Evolutionary conservation across 1,140 invertebrate species (phyloP).

Genomic region (Campoletis sonorensis): DNA sequence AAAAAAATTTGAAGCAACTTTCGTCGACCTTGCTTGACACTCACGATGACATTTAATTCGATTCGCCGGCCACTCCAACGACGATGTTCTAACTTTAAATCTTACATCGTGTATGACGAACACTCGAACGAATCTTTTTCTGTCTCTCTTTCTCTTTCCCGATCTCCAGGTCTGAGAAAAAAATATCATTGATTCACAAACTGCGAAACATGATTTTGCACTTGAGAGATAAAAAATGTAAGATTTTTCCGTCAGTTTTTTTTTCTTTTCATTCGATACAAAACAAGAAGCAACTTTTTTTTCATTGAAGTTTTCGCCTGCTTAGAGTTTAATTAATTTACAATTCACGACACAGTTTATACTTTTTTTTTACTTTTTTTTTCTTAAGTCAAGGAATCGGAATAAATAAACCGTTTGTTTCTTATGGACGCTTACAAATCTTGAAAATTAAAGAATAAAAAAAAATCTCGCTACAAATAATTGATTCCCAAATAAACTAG

Average conservation of each 20-base stretch:
- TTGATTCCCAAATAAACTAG: not conserved
- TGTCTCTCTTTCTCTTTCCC: too few species aligned
- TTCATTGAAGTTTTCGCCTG: too few species aligned
- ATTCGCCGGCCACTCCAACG: slow-evolving; percentile 5
- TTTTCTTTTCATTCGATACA: not conserved
- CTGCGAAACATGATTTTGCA: not conserved
- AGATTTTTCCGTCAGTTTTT: not conserved
- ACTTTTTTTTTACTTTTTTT: too few species aligned
- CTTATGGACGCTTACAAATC: too few species aligned
- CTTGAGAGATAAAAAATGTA: not conserved
- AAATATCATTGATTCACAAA: not conserved
- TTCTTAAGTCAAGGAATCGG: too few species aligned
- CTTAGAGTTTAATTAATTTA: too few species aligned
- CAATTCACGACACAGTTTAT: too few species aligned
- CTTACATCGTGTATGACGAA: not conserved
- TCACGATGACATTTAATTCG: slow-evolving; percentile 36
- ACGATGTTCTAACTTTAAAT: slow-evolving; percentile 35
- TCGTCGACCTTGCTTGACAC: slow-evolving; percentile 22
- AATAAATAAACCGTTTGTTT: too few species aligned
- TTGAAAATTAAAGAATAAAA: too few species aligned
- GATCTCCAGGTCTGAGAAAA: not conserved
- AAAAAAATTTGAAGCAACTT: not conserved
- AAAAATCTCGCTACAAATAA: too few species aligned
- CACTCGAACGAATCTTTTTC: not conserved
- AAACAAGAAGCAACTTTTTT: too few species aligned